A percentile compares a stretch with the other conserved stretches of the same genome.
Conservation (phyloP, 2,888 invertebrate genomes). For the Temnothorax unifasciatus region DNA sequence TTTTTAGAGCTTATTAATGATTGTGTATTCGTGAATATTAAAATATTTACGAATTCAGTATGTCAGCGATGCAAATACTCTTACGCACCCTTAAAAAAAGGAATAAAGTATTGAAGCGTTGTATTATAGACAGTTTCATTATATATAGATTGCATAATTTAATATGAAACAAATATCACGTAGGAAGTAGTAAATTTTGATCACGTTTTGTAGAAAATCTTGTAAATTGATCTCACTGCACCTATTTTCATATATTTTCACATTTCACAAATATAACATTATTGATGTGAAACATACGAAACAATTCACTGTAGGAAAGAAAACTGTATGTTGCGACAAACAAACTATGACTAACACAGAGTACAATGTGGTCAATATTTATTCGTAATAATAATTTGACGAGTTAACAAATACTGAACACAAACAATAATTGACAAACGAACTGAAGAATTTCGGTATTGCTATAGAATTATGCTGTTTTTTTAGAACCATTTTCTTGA, state of each 20-base stretch:
- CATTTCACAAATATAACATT: conserved; percentile 19
- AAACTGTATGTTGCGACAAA: conserved; percentile 24
- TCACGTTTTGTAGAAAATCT: conserved; percentile 38
- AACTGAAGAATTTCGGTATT: conserved; percentile 64
- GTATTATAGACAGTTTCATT: conserved; percentile 42
- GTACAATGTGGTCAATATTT: conserved; percentile 75
- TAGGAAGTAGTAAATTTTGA: conserved; percentile 27
- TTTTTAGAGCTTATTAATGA: conserved; percentile 22
- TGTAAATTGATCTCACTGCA: conserved; percentile 50
- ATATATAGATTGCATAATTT: conserved; percentile 34
- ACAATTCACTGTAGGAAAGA: conserved; percentile 8
- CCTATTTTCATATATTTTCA: conserved; percentile 48
- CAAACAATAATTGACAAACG: conserved; percentile 28
- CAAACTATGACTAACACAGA: conserved; percentile 49
- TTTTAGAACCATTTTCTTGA: conserved; percentile 51
- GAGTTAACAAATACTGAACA: conserved; percentile 37
- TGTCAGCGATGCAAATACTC: neutral
- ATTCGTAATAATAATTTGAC: conserved; percentile 54
- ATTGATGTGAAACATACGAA: conserved; percentile 33
- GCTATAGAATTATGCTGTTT: conserved; percentile 51
- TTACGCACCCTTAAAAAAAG: neutral
- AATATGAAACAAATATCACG: conserved; percentile 33
- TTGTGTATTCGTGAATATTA: conserved; percentile 2
- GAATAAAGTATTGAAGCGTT: conserved; percentile 37
- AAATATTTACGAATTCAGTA: conserved; percentile 28